phyloP scores from a whole-genome alignment of 2,797 vertebrate species.

The Eulemur albifrons region DNA sequence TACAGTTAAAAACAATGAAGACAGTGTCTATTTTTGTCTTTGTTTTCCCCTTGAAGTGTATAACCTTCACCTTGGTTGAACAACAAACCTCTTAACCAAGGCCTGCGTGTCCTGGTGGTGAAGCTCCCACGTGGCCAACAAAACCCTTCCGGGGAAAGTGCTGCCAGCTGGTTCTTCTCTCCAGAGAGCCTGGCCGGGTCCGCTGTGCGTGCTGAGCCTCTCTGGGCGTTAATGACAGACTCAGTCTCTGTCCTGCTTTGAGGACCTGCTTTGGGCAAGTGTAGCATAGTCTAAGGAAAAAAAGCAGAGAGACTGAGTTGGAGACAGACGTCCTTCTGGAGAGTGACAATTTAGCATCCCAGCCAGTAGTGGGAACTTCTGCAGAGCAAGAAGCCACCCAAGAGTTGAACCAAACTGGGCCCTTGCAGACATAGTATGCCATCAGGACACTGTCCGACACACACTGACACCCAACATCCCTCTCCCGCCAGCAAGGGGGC shows the following conservation, averaged over 20 bases:
- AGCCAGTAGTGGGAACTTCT: fast-evolving
- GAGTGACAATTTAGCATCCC: fast-evolving
- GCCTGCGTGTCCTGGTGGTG: fast-evolving
- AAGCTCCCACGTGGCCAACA: background rate
- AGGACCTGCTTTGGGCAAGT: too few relatives aligned
- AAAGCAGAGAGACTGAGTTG: background rate
- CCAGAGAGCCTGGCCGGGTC: background rate
- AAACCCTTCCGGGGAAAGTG: too few relatives aligned
- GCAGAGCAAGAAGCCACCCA: too few relatives aligned
- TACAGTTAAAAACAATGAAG: background rate
- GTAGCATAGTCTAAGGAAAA: background rate
- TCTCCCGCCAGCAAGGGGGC: fast-evolving
- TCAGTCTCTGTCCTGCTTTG: fast-evolving
- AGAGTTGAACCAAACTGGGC: fast-evolving
- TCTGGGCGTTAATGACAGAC: too few relatives aligned
- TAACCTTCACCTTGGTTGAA: fast-evolving
- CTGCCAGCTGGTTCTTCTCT: fast-evolving
- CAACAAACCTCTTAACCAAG: background rate
- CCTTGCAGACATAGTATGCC: fast-evolving
- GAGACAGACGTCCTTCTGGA: fast-evolving
- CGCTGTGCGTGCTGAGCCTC: fast-evolving
- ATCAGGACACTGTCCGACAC: fast-evolving
- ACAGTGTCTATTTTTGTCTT: background rate
- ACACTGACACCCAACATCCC: too few relatives aligned
- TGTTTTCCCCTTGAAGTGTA: fast-evolving